Percentiles rank a stretch among this genome's conserved stretches.
Evolutionary conservation across 2,113 vertebrate genomes (phyloP).

Genomic region (Sialia sialis): DNA sequence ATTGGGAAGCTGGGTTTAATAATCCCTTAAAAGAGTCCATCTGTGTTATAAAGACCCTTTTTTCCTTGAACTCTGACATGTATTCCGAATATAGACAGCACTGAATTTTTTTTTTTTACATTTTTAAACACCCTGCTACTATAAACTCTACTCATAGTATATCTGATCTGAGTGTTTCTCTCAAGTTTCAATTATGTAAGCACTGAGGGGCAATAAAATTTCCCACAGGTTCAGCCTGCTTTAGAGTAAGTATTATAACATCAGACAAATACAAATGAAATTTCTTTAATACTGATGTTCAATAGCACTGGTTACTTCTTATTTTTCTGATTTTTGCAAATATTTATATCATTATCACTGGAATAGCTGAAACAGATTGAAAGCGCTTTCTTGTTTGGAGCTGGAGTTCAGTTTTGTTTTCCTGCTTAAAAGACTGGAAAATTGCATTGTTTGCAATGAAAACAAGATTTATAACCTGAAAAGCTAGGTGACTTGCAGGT

Average conservation of each 20-base stretch:
- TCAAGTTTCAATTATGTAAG: conserved; percentile 69
- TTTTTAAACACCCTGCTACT: conserved; percentile 41
- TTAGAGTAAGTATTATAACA: conserved; percentile 5
- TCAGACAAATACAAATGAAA: not conserved
- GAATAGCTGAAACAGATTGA: not conserved
- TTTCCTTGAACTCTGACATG: conserved; percentile 47
- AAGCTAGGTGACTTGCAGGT: not conserved
- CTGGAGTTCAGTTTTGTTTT: not conserved
- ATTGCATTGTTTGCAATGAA: not conserved
- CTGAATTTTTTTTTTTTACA: not conserved
- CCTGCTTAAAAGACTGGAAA: conserved; percentile 10
- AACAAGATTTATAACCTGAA: not conserved
- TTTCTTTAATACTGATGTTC: not conserved
- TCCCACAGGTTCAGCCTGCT: conserved; percentile 28
- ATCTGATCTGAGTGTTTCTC: conserved; percentile 13
- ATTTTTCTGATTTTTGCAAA: conserved; percentile 18
- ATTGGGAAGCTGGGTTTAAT: conserved; percentile 62
- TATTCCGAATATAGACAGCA: conserved; percentile 46
- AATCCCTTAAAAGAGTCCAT: conserved; percentile 66
- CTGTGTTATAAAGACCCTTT: conserved; percentile 59
- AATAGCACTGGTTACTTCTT: not conserved
- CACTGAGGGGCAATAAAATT: conserved; percentile 60
- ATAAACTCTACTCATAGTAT: conserved; percentile 33
- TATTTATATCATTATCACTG: not conserved
- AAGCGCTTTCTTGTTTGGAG: not conserved